Conservation (phyloP, 2,888 invertebrate species). For the Arrhopalites spinosus region DNA sequence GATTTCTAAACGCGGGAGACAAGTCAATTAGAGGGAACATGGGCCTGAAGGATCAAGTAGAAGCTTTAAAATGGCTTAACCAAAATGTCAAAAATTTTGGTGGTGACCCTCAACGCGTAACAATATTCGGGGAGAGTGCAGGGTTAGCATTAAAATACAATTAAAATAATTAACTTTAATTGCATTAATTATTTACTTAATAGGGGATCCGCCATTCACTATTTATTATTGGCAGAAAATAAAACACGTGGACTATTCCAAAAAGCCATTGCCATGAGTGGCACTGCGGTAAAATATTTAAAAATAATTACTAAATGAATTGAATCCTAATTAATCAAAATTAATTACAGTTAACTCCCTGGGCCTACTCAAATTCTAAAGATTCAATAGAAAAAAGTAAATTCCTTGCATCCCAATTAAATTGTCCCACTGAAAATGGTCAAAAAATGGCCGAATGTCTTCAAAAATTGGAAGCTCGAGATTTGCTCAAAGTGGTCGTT, state of each 20-base stretch:
- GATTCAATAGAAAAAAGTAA: constrained; percentile 15
- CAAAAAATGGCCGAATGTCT: constrained; percentile 9
- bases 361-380: background rate
- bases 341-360: background rate
- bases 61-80: constrained; percentile 14
- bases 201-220: constrained; percentile 3
- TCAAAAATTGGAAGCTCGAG: background rate
- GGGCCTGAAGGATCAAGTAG: constrained; percentile 20
- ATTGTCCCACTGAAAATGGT: constrained; percentile 5
- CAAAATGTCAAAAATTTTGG: constrained; percentile 15
- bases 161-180: no score
- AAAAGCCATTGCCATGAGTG: background rate
- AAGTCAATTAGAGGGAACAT: constrained; percentile 7
- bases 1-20: constrained; percentile 21
- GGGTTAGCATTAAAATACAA: background rate
- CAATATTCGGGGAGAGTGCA: constrained; percentile 25
- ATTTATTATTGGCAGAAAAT: background rate
- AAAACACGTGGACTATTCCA: background rate
- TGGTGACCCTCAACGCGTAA: constrained; percentile 16
- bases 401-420: background rate
- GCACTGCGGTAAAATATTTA: background rate
- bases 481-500: background rate
- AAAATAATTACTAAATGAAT: no score
- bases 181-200: no score
- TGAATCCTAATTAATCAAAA: no score